Base-by-base conservation (phyloP, 2,113 vertebrate species). In the Noctilio leporinus region DNA sequence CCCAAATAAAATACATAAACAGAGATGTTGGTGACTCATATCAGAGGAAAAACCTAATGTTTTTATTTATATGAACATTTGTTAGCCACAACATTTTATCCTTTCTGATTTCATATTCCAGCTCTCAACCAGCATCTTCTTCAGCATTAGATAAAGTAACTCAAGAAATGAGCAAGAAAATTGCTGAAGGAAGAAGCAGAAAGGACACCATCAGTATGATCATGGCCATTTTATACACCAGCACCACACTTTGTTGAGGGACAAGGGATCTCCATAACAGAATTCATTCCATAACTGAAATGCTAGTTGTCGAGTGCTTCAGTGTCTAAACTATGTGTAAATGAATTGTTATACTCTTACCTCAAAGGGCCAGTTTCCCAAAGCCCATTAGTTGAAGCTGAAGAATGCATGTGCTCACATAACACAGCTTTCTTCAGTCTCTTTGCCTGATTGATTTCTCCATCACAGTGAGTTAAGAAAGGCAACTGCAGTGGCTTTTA, bases 1-100 rank as follows among this genome's bases (percentile, higher is more conserved):
- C 7, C 19, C 62, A 77, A 91, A 55, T 55, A 67, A 89, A 91
- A 62, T 1, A 43, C 28, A 38, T 91, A 43, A 86, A 73, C 3
- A 47, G 33, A 7, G 19, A 20, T 82, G 1, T 35, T 49, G 15
- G 28, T 77, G 67, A 75, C 28, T 93, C 33, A 33, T 59, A 40
- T 49, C 64, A 87, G 57, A 51, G 49, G 47, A 92, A 87, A 81
- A 4, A 43, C 57, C n/a, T 38, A 82, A 20, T 1, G 14, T 57
- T 62, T 84, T 93, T 73, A 64, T 70, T 77, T 40, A 73, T 20
- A 62, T 75, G 17, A 64, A 90, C 43, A 59, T 87, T 64, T 62
- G 38, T 82, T 55, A 88, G 73, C 53, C 10, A 62, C 17, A 24
- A 19, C 40, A 24, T 30, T 2, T 84, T 40, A 17, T 45, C 72